These are phyloP conservation scores for Acrocephalus kingi DNA, from an alignment of 2,113 vertebrate genomes.

Conservation along the genomic window DNA sequence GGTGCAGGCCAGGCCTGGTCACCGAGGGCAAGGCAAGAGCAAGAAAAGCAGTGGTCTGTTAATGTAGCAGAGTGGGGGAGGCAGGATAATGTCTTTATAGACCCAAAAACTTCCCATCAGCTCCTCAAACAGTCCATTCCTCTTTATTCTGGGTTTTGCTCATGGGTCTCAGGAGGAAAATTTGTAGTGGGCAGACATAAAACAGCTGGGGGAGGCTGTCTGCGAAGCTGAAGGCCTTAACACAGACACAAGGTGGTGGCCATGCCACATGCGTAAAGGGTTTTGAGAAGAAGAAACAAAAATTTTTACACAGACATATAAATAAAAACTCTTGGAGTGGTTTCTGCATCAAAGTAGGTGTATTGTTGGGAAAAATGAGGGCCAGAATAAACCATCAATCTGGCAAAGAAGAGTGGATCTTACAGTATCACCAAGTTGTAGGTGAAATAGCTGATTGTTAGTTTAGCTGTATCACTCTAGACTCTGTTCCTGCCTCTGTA, in stretches of 20 bases:
- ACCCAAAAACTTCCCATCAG: background rate
- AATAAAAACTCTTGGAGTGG: background rate
- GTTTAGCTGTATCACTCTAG: background rate
- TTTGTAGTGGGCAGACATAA: background rate
- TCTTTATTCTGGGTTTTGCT: background rate
- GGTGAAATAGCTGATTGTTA: background rate
- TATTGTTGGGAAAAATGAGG: background rate
- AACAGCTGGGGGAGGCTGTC: background rate
- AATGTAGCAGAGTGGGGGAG: accelerated
- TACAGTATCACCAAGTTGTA: background rate
- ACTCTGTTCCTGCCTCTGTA: background rate
- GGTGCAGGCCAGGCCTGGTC: background rate
- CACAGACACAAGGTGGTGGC: background rate
- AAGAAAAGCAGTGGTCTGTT: background rate
- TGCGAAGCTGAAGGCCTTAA: background rate
- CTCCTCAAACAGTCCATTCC: background rate
- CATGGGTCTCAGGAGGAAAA: background rate
- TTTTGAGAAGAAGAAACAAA: background rate
- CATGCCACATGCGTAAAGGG: background rate
- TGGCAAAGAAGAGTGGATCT: background rate
- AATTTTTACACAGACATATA: background rate
- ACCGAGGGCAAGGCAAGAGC: background rate
- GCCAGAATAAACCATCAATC: background rate
- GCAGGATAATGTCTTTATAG: background rate
- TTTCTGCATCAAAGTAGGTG: background rate